Evolutionary conservation across 2,113 vertebrate species (phyloP), one percentile per base, ranked within the genome.

Genomic region (Trematocara variabile): DNA sequence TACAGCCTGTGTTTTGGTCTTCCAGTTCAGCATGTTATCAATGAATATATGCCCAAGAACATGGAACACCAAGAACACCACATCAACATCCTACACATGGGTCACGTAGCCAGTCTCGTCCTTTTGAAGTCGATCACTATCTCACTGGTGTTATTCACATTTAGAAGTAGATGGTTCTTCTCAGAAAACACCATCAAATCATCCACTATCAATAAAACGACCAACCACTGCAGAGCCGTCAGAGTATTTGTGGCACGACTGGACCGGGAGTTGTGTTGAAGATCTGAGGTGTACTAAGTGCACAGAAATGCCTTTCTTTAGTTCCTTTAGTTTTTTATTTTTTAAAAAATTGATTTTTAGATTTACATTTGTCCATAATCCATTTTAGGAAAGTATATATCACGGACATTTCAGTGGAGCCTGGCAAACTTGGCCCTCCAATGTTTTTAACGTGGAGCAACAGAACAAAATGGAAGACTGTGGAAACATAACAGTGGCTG

Each of bases 311-410:
- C 1, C 3, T 46, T 73, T 73, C 5, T 46, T 44, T 25, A 14
- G 39, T 70, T 70, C n/a, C 0, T 44, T 73, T 18, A 18, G 0
- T 28, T 58, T 73, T 79, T 52, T 2, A 3, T 3, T 12, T 37
- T 0, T 37, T n/a, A 34, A 12, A 0, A 18, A 16, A 34, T 34
- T 0, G 8, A n/a, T 68, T 80, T 20, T 73, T 16, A 44, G 18
- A 22, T 48, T 16, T 73, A 79, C 18, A 50, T 20, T 52, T 80
- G 14, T 5, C 28, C 8, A 44, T 22, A 14, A 46, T 46, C 39
- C 22, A 68, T 63, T 1, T 58, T 13, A 55, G 22, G 37, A 56
- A 30, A 56, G n/a, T 79, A 10, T 41, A 14, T 55, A 22, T 83
- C 77, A 41, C 2, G 5, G 55, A 52, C 78, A 84, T 53, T 50